These are phyloP conservation scores for Dilophus febrilis DNA, from an alignment of 2,888 invertebrate genomes.

Conservation along the genomic window DNA sequence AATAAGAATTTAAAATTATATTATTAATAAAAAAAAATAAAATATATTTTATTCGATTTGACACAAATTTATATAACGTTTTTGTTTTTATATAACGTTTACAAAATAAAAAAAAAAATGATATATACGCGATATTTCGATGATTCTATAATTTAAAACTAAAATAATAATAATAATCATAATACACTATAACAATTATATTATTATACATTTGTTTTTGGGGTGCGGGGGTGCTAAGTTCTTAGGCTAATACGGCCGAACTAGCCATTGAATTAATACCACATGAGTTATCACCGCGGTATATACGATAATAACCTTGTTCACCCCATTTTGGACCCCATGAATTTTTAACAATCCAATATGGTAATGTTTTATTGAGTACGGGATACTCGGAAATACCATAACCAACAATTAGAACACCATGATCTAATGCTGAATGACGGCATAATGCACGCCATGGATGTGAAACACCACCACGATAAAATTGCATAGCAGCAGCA, in stretches of 20 bases:
- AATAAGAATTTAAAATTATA: no score
- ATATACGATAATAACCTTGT: conserved; percentile 90
- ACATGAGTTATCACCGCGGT: conserved; percentile 82
- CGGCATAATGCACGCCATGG: conserved; percentile 71
- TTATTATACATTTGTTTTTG: no score
- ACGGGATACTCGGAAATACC: conserved; percentile 62
- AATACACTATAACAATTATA: no score
- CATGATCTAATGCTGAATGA: conserved; percentile 69
- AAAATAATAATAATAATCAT: no score
- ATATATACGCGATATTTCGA: no score
- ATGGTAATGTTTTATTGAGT: conserved; percentile 67
- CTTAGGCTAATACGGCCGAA: conserved; percentile 61
- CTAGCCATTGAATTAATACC: conserved; percentile 85
- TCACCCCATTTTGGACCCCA: conserved; percentile 89
- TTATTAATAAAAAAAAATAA: no score
- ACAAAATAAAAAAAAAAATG: no score
- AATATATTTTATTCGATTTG: no score
- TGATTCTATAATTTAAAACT: no score
- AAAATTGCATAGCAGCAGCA: conserved; percentile 94
- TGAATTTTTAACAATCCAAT: conserved; percentile 89
- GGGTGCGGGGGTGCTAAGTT: no score
- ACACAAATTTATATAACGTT: no score
- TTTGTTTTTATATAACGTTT: no score
- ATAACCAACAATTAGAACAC: conserved; percentile 89
- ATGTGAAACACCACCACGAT: conserved; percentile 86